phyloP scores from a whole-genome alignment of 2,797 vertebrate genomes.

The Ambastaia sidthimunki region DNA sequence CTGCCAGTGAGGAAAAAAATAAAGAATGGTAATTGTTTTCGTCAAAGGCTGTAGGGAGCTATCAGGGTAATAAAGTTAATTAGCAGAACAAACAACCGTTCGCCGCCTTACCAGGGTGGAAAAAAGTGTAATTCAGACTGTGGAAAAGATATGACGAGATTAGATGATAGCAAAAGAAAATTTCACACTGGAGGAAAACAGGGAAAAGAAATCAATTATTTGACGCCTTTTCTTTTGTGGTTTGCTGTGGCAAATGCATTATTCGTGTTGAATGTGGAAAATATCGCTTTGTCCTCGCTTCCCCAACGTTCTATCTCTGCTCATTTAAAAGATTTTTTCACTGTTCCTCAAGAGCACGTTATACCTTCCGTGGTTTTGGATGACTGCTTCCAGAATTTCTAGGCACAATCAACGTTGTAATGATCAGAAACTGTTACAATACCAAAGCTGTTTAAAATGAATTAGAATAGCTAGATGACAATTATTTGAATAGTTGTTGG shows the following conservation, averaged over 20 bases:
- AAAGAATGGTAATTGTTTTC: constrained; percentile 97
- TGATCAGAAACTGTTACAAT: constrained; percentile 37
- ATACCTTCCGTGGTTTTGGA: constrained; percentile 34
- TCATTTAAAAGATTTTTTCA: constrained; percentile 61
- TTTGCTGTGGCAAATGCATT: constrained; percentile 8
- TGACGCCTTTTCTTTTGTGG: constrained; percentile 49
- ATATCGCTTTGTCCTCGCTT: constrained; percentile 46
- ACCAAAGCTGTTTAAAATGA: constrained; percentile 57
- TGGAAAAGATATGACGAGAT: constrained; percentile 84
- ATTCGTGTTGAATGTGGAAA: constrained; percentile 59
- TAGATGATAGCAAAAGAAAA: constrained; percentile 84
- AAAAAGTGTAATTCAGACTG: constrained; percentile 87
- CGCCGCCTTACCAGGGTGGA: constrained; percentile 84
- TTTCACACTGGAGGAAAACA: constrained; percentile 84
- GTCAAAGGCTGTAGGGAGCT: constrained; percentile 98
- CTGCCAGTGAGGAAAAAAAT: constrained; percentile 72
- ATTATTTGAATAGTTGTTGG: constrained; percentile 63
- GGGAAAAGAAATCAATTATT: constrained; percentile 68
- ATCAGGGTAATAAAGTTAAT: constrained; percentile 99
- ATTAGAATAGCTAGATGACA: constrained; percentile 61
- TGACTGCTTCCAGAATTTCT: constrained; percentile 50
- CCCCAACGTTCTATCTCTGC: constrained; percentile 55
- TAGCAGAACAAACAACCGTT: constrained; percentile 97
- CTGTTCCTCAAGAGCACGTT: constrained; percentile 32
- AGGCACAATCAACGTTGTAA: constrained; percentile 49